Conservation (phyloP, 1,140 invertebrate genomes). For the Lepidurus apus region DNA sequence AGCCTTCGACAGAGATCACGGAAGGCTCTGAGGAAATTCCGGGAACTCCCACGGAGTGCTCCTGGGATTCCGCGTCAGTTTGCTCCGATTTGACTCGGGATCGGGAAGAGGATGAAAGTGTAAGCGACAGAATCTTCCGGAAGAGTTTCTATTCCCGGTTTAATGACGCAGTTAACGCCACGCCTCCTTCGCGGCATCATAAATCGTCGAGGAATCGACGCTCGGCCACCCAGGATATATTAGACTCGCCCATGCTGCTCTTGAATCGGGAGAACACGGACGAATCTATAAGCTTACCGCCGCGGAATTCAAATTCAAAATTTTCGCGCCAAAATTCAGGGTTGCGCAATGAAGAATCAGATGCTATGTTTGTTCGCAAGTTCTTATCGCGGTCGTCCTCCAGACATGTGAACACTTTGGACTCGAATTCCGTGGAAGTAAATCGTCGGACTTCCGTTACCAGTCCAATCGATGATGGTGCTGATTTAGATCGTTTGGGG, state of each 20-base stretch:
- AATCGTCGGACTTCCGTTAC: neutral
- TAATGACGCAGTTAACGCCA: constrained; percentile 49
- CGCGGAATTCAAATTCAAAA: constrained; percentile 23
- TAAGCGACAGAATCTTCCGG: constrained; percentile 74
- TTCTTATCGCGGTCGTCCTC: constrained; percentile 18
- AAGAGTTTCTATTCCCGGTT: constrained; percentile 84
- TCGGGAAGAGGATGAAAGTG: constrained; percentile 58
- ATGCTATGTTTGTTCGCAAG: constrained; percentile 27
- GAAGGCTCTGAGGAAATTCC: constrained; percentile 15
- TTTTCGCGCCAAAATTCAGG: constrained; percentile 3
- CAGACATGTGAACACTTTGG: neutral
- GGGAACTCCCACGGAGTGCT: constrained; percentile 40
- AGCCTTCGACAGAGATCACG: neutral
- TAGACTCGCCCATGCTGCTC: neutral
- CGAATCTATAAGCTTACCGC: neutral
- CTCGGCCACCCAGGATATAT: constrained; percentile 26
- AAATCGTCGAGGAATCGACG: constrained; percentile 27
- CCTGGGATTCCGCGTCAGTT: constrained; percentile 62
- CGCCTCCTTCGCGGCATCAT: neutral
- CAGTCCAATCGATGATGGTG: neutral
- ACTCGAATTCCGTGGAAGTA: neutral
- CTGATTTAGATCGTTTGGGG: neutral
- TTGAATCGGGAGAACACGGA: neutral
- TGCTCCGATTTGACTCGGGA: constrained; percentile 53
- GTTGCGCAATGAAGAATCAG: constrained; percentile 29